A percentile compares a stretch with the other conserved stretches of the same genome.
phyloP scores from a whole-genome alignment of 2,797 vertebrate genomes.

The Enteromius fasciolatus region DNA sequence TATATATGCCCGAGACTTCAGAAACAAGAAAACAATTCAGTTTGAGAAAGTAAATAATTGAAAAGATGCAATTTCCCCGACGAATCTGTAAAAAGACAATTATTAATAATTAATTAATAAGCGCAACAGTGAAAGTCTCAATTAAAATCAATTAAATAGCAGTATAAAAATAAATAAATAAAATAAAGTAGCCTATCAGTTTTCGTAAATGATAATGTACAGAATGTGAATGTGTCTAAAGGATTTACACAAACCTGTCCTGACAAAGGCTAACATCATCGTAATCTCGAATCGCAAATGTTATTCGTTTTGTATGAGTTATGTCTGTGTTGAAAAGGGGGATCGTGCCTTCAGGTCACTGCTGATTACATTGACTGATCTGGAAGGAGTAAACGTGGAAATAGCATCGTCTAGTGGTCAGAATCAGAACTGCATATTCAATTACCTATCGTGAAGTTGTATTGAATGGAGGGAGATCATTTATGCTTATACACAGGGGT shows the following conservation, averaged over 20 bases:
- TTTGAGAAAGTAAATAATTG: conserved; percentile 58
- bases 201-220: background rate
- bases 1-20: conserved; percentile 63
- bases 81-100: conserved; percentile 45
- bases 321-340: background rate
- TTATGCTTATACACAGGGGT: background rate
- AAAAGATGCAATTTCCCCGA: conserved; percentile 41
- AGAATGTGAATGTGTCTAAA: background rate
- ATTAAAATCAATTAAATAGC: conserved; percentile 52
- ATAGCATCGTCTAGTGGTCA: conserved; percentile 33
- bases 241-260: background rate
- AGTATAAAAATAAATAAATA: background rate
- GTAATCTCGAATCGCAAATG: background rate
- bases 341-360: conserved; percentile 1
- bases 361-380: background rate
- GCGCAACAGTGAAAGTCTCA: conserved; percentile 57
- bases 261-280: background rate
- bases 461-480: background rate
- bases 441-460: background rate
- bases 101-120: conserved; percentile 40
- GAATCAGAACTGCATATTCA: background rate
- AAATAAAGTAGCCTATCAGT: background rate
- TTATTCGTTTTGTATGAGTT: conserved; percentile 3
- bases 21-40: conserved; percentile 54
- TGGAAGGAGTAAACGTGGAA: conserved; percentile 25